Conservation (phyloP, 1,140 invertebrate species). For the Orius laevigatus region DNA sequence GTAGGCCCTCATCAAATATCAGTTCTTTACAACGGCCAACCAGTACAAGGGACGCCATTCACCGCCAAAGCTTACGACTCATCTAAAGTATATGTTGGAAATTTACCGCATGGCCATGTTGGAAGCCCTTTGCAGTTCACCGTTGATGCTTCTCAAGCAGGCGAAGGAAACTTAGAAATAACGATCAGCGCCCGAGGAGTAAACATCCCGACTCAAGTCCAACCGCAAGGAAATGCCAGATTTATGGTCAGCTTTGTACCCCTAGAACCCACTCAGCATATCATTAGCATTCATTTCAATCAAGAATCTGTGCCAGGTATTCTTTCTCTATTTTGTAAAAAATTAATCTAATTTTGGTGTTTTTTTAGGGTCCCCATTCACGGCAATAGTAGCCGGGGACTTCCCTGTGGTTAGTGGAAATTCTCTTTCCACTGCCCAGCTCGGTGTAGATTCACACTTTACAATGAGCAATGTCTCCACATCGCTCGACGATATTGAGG, state of each 20-base stretch:
- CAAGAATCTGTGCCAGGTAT: constrained; percentile 54
- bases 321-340: background rate
- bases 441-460: constrained; percentile 43
- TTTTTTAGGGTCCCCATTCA: constrained; percentile 54
- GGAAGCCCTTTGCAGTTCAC: constrained; percentile 80
- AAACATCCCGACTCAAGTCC: constrained; percentile 95
- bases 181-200: constrained; percentile 84
- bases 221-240: constrained; percentile 70
- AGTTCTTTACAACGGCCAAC: constrained; percentile 79
- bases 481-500: constrained; percentile 78
- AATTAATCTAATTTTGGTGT: constrained; percentile 7
- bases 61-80: constrained; percentile 86
- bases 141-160: constrained; percentile 89
- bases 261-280: constrained; percentile 80
- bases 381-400: constrained; percentile 53
- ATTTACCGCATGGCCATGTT: constrained; percentile 60
- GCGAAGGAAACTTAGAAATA: constrained; percentile 95
- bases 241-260: constrained; percentile 94
- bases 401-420: constrained; percentile 48
- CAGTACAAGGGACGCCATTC: constrained; percentile 81
- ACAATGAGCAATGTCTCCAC: constrained; percentile 54
- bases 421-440: constrained; percentile 39
- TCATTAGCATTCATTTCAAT: constrained; percentile 94
- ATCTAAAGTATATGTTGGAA: constrained; percentile 69
- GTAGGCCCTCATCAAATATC: constrained; percentile 81